These are phyloP conservation scores for Lycia hirtaria DNA, from an alignment of 2,888 invertebrate species.

Conservation along the genomic window DNA sequence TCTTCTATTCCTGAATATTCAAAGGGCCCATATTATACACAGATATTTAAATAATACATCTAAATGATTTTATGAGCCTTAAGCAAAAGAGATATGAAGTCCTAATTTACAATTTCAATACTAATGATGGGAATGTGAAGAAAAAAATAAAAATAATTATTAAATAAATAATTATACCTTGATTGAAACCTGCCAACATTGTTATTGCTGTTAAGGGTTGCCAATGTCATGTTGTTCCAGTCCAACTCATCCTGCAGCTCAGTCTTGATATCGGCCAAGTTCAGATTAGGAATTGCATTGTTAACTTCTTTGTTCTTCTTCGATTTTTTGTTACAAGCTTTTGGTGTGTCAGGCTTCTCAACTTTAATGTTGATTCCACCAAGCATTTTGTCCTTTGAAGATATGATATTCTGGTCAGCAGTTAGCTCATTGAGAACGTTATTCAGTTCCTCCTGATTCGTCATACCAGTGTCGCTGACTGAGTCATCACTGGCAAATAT, in stretches of 20 bases:
- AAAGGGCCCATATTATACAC: slow-evolving; percentile 51
- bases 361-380: slow-evolving; percentile 77
- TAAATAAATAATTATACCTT: slow-evolving; percentile 60
- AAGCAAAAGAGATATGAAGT: no score
- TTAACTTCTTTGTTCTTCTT: slow-evolving; percentile 61
- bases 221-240: slow-evolving; percentile 80
- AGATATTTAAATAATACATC: neutral
- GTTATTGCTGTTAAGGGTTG: slow-evolving; percentile 74
- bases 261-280: slow-evolving; percentile 77
- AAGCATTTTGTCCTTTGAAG: slow-evolving; percentile 73
- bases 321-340: slow-evolving; percentile 61
- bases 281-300: slow-evolving; percentile 49
- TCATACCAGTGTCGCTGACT: slow-evolving; percentile 68
- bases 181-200: slow-evolving; percentile 72
- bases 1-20: slow-evolving; percentile 78
- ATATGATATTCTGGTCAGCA: slow-evolving; percentile 46
- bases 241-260: slow-evolving; percentile 80
- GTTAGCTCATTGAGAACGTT: slow-evolving; percentile 61
- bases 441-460: slow-evolving; percentile 61
- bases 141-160: slow-evolving; percentile 8
- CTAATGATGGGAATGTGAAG: no score
- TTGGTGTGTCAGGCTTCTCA: slow-evolving; percentile 56
- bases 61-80: neutral
- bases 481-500: slow-evolving; percentile 83
- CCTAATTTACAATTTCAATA: no score